Percentiles rank a stretch among this genome's conserved stretches.
These are phyloP conservation scores for Zapus hudsonius DNA, from an alignment of 2,113 vertebrate genomes.

Conservation along the genomic window DNA sequence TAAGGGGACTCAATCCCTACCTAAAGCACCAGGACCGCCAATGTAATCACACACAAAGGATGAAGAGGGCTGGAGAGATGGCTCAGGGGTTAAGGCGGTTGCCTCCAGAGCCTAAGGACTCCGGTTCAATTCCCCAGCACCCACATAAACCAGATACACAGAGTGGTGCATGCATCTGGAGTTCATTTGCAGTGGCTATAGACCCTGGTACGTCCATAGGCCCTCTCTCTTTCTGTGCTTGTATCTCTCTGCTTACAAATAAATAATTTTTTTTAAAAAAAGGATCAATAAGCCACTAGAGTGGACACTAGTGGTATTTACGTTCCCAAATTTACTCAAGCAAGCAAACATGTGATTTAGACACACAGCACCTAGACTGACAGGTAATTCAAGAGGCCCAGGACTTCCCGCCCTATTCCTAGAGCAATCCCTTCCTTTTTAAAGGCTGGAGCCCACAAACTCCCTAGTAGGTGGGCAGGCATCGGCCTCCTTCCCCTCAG, in stretches of 20 bases:
- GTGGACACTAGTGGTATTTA: neutral
- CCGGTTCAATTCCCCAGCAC: no score
- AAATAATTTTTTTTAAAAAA: no score
- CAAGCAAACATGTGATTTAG: neutral
- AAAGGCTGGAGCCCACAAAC: neutral
- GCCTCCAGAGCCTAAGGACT: no score
- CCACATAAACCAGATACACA: no score
- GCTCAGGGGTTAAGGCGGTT: no score
- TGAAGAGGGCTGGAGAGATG: no score
- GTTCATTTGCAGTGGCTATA: no score
- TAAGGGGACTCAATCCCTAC: neutral
- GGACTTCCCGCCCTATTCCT: neutral
- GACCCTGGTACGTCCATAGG: no score
- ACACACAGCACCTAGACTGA: neutral
- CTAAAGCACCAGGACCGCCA: conserved; percentile 3
- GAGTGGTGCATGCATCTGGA: no score
- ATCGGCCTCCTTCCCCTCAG: conserved; percentile 4
- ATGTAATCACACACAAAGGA: conserved; percentile 43
- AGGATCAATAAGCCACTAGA: neutral
- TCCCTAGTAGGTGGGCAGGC: neutral
- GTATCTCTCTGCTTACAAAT: no score
- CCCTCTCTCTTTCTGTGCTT: no score
- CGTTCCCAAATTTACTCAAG: neutral
- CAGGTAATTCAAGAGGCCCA: neutral
- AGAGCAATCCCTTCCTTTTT: neutral